Conservation (phyloP, 2,888 invertebrate genomes). For the Gnatocerus cornutus region DNA sequence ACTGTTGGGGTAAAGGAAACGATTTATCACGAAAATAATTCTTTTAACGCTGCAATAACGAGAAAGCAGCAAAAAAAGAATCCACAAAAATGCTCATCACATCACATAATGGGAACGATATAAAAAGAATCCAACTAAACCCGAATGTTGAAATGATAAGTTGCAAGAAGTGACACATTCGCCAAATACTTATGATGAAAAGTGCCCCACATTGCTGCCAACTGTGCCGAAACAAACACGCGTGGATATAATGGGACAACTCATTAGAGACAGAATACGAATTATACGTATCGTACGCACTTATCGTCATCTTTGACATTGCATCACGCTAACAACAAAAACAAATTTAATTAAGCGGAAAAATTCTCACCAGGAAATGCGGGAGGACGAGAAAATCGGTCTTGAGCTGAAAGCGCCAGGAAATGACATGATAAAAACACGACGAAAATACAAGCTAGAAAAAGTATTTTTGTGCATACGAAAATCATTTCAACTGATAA, state of each 20-base stretch:
- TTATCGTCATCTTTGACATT: conserved; percentile 36
- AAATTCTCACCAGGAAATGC: conserved; percentile 31
- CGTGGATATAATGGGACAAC: conserved; percentile 58
- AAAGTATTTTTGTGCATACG: conserved; percentile 17
- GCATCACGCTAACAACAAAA: conserved; percentile 33
- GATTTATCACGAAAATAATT: conserved; percentile 61
- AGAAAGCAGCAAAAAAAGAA: conserved; percentile 56
- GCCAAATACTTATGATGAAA: conserved; percentile 59
- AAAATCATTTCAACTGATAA: background rate
- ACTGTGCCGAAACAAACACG: conserved; percentile 59
- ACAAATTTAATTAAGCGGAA: conserved; percentile 45
- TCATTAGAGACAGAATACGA: conserved; percentile 55
- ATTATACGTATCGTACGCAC: conserved; percentile 46
- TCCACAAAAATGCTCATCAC: conserved; percentile 55
- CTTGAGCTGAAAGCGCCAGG: conserved; percentile 39
- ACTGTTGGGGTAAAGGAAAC: conserved; percentile 56
- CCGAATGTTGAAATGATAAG: conserved; percentile 58
- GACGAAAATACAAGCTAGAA: conserved; percentile 23
- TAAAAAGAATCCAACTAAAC: conserved; percentile 54
- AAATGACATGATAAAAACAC: conserved; percentile 49
- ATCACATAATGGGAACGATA: conserved; percentile 51
- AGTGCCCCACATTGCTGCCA: conserved; percentile 57
- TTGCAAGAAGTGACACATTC: conserved; percentile 58
- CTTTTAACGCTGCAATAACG: conserved; percentile 60
- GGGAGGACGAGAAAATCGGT: conserved; percentile 25